A percentile compares a stretch with the other conserved stretches of the same genome.
Conservation (phyloP, 2,888 invertebrate species). For the Drosophila paucipuncta region DNA sequence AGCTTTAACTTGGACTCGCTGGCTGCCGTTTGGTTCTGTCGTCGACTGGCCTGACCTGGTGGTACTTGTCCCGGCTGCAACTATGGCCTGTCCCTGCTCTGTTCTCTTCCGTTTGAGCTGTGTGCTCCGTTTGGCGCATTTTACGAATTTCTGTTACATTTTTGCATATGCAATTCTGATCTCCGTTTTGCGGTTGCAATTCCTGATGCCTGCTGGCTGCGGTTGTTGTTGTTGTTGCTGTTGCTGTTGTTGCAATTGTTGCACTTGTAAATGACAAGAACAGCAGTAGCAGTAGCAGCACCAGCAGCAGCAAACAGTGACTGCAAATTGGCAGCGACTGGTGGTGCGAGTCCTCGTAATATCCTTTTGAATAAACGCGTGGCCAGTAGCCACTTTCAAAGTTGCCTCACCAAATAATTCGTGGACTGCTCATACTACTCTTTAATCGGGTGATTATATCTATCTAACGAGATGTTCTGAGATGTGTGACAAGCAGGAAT, state of each 20-base stretch:
- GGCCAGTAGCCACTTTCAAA: conserved; percentile 45
- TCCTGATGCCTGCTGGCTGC: conserved; percentile 49
- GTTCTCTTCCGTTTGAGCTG: conserved; percentile 9
- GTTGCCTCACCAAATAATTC: conserved; percentile 47
- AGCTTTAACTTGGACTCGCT: conserved; percentile 29
- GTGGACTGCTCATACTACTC: conserved; percentile 12
- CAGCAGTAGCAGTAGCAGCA: conserved; percentile 37
- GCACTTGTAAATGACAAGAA: conserved; percentile 70
- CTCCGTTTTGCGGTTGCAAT: conserved; percentile 72
- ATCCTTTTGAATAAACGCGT: conserved; percentile 70
- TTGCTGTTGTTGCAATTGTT: conserved; percentile 35
- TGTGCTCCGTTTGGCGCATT: conserved; percentile 42
- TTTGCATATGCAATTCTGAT: conserved; percentile 75
- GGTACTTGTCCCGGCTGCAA: conserved; percentile 1
- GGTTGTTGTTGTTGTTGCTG: conserved; percentile 16
- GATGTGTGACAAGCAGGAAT: not conserved
- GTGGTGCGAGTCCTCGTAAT: conserved; percentile 44
- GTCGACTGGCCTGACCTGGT: not conserved
- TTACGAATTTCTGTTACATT: conserved; percentile 71
- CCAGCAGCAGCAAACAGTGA: conserved; percentile 16
- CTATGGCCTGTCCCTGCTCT: conserved; percentile 4
- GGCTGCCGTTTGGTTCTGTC: not conserved
- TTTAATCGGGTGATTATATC: not conserved
- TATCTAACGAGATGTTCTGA: not conserved
- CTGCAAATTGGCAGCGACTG: conserved; percentile 53